Evolutionary conservation across 2,797 vertebrate species (phyloP).

Genomic region (Silurus aristotelis): DNA sequence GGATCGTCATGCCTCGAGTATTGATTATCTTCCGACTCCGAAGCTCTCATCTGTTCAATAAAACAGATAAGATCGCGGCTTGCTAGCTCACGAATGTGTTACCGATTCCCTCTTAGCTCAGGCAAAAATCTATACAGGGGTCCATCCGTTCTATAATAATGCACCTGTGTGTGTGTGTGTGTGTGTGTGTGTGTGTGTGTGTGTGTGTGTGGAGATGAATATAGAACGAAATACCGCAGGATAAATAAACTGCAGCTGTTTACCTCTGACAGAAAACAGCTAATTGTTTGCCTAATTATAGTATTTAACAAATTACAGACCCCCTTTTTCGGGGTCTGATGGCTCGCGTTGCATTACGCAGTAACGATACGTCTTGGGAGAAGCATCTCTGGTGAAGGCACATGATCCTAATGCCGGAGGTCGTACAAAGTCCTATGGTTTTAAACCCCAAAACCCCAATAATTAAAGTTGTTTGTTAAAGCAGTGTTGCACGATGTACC

Average conservation of each 20-base stretch:
- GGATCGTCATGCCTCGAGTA: background rate
- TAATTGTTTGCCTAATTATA: conserved; percentile 31
- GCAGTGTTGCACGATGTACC: too few relatives aligned
- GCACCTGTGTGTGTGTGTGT: background rate
- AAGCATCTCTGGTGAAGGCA: background rate
- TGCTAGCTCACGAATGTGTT: conserved; percentile 10
- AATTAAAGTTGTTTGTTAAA: too few relatives aligned
- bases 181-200: background rate
- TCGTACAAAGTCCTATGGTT: background rate
- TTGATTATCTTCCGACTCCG: conserved; percentile 27
- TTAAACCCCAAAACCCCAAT: too few relatives aligned
- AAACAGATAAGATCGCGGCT: conserved; percentile 34
- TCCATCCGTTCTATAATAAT: conserved; percentile 29
- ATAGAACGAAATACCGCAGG: background rate
- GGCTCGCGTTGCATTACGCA: background rate
- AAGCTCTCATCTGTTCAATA: conserved; percentile 38
- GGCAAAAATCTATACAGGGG: conserved; percentile 24
- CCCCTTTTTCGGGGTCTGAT: background rate
- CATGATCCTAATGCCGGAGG: background rate
- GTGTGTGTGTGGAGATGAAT: background rate
- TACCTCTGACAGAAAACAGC: background rate
- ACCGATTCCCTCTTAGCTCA: background rate
- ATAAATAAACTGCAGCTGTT: conserved; percentile 17
- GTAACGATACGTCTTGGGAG: background rate
- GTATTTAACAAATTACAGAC: conserved; percentile 34